Evolutionary conservation across 1,140 invertebrate genomes (phyloP), one percentile per base, ranked within the genome.

Genomic region (Drosophila aff.): DNA sequence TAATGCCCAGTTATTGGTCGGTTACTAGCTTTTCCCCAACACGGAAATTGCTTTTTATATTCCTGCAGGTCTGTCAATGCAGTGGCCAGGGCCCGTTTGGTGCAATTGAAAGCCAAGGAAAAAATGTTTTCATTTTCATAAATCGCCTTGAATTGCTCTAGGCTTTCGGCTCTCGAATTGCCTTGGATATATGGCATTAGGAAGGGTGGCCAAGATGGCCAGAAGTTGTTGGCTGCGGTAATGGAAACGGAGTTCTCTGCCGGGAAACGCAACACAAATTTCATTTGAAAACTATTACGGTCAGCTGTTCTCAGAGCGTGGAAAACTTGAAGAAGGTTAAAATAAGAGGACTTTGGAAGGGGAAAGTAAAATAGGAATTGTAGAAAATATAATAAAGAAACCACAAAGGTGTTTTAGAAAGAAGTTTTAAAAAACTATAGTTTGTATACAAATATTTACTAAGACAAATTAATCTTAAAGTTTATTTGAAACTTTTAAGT

Each of bases 101-200:
- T 61, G 77, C 76, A 79, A 76, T 87, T 82, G 84, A 77, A 79
- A 43, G 69, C 53, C 82, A 71, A 75, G 82, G 57, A 79, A 71
- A 71, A 69, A 52, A 44, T 52, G 59, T 81, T 87, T 87, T 81
- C 80, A 78, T 87, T 87, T 87, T 81, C 80, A 80, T 80, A 77
- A 86, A 77, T 75, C 76, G 60, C 53, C 57, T 50, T 13, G 53
- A 50, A 67, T 55, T 65, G 60, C 44, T 31, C 33, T 52, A 15
- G 43, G 44, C 15, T 31, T 16, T 31, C 2, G 52, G 21, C 52
- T 36, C 31, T 53, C 28, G 33, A 31, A 46, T 57, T 59, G 53
- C 41, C 50, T 43, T 38, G 53, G 31, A 40, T 46, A 28, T 40
- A 40, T 75, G 69, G 62, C 36, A 47, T 58, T 76, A 46, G 21